Conservation (phyloP, 2,113 vertebrate species). For the Phrynosoma blainvillii region DNA sequence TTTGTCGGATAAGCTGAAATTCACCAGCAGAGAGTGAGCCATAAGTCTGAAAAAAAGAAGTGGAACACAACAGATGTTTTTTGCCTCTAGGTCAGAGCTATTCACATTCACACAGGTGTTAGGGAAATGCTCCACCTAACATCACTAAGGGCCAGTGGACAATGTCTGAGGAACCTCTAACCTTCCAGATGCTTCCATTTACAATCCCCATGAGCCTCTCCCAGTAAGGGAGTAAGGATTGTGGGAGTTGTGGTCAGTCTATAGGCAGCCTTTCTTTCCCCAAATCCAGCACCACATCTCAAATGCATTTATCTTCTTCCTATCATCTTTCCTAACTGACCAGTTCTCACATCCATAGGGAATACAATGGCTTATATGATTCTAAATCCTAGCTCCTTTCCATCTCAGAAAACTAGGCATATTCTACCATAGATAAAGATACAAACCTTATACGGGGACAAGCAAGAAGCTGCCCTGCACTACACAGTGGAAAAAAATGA, state of each 20-base stretch:
- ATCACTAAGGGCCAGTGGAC: too few relatives aligned
- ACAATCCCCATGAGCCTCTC: too few relatives aligned
- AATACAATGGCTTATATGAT: too few relatives aligned
- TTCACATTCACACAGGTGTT: neutral
- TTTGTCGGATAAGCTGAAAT: slow-evolving; percentile 96
- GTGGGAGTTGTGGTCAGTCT: neutral
- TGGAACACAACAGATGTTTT: neutral
- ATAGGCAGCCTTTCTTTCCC: neutral
- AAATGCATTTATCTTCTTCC: too few relatives aligned
- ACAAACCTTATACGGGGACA: too few relatives aligned
- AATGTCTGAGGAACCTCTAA: neutral
- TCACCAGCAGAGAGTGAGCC: slow-evolving; percentile 83
- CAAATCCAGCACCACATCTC: too few relatives aligned
- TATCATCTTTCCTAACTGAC: too few relatives aligned
- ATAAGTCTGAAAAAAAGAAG: slow-evolving; percentile 81
- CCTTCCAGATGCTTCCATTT: too few relatives aligned
- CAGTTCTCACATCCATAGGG: too few relatives aligned
- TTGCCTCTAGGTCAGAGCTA: neutral
- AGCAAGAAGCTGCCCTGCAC: too few relatives aligned
- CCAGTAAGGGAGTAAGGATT: neutral
- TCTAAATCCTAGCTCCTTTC: too few relatives aligned
- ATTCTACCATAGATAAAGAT: neutral
- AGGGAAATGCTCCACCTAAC: neutral
- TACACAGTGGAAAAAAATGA: too few relatives aligned
- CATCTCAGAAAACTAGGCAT: neutral